Conservation (phyloP, 2,888 invertebrate genomes). For the Boloria euphrosyne region DNA sequence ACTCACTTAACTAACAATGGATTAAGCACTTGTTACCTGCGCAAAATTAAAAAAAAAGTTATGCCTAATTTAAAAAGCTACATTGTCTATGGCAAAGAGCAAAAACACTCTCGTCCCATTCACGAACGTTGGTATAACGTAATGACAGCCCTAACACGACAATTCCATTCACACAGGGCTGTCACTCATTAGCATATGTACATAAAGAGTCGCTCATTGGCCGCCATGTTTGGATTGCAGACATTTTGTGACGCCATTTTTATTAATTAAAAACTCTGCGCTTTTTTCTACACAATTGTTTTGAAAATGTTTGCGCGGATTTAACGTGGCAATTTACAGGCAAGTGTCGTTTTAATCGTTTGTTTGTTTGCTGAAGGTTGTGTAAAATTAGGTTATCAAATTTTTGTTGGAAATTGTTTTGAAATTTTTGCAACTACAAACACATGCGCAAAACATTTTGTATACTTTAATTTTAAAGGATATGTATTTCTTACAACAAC, state of each 20-base stretch:
- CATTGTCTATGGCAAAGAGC: constrained; percentile 46
- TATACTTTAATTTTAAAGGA: too few relatives aligned
- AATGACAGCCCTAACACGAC: constrained; percentile 78
- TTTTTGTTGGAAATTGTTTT: constrained; percentile 8
- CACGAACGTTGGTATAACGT: constrained; percentile 58
- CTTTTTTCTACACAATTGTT: constrained; percentile 57
- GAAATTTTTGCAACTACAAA: constrained; percentile 11
- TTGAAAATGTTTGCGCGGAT: constrained; percentile 50
- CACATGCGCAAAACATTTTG: not conserved
- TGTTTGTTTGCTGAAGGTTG: constrained; percentile 30
- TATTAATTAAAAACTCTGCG: constrained; percentile 69
- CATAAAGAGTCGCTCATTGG: constrained; percentile 70
- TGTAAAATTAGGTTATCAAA: constrained; percentile 29
- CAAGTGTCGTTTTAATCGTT: constrained; percentile 32
- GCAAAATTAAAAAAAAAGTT: constrained; percentile 39
- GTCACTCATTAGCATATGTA: constrained; percentile 80
- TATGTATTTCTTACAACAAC: too few relatives aligned
- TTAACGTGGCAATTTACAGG: constrained; percentile 40
- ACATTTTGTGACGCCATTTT: constrained; percentile 70
- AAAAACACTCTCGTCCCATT: constrained; percentile 59
- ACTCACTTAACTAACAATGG: constrained; percentile 15
- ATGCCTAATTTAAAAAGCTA: constrained; percentile 42
- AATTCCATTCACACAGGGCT: constrained; percentile 76
- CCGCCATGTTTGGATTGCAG: constrained; percentile 68
- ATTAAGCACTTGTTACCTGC: constrained; percentile 12